Evolutionary conservation across 2,113 vertebrate species (phyloP), one percentile per base, ranked within the genome.

Genomic region (Heterocephalus glaber): DNA sequence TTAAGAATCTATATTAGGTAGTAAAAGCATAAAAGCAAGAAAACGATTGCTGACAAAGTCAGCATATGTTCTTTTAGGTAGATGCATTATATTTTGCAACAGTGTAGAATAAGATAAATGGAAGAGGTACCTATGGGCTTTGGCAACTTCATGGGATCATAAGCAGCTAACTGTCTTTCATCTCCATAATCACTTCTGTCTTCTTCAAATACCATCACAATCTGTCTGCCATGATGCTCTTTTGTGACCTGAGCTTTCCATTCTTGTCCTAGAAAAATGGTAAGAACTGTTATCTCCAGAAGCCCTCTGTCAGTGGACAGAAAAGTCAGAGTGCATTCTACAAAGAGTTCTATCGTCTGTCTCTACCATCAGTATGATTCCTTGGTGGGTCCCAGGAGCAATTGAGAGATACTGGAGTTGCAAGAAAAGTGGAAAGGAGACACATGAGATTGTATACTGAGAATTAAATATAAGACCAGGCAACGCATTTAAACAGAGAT

Each of bases 21-120:
- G 35, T 33, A 72, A 65, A 95, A 86, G 2, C 74, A 89, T n/a
- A 86, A 88, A 94, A 82, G 16, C 80, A 96, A 92, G 17, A 41
- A 86, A 83, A 86, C 52, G 56, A 72, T 92, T 87, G 56, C 12
- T 72, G 70, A 58, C 3, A 61, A 70, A 82, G 28, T 4, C 58
- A 77, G 20, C 13, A 33, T 47, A 30, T 35, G 5, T 28, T 7
- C 33, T 89, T 49, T 76, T 28, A 30, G 38, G 14, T 93, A n/a
- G 12, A 41, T 47, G 5, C 26, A 47, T 72, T 95, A 38, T 49
- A 77, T 80, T 97, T 86, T 94, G 24, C 22, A 63, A 74, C 56
- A 35, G 54, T 82, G 19, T 82, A 22, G 8, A n/a, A 17, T 72
- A 79, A 65, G 38, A 77, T 70, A 87, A 63, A 87, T 72, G 26